These are phyloP conservation scores for Tiliqua scincoides DNA, from an alignment of 2,113 vertebrate genomes.

Conservation along the genomic window DNA sequence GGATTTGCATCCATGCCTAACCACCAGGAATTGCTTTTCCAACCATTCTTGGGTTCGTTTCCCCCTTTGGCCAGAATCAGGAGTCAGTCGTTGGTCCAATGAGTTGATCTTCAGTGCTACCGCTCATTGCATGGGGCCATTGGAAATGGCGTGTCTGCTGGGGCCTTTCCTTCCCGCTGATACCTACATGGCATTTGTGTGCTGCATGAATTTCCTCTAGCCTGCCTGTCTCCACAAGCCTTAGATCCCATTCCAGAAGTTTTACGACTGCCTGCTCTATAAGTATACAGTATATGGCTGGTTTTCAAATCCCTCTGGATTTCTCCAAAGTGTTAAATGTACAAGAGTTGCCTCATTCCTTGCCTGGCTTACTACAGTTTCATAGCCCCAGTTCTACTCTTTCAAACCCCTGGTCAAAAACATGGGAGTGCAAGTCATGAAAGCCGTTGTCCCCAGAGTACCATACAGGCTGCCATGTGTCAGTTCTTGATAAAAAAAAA, in stretches of 20 bases:
- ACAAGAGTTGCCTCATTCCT: constrained; percentile 55
- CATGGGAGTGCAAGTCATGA: constrained; percentile 22
- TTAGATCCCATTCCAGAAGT: constrained; percentile 52
- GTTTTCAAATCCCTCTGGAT: constrained; percentile 51
- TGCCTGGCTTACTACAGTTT: constrained; percentile 35
- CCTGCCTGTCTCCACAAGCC: constrained; percentile 20
- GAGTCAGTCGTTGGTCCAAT: background rate
- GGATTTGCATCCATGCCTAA: too few species aligned
- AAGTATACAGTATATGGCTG: constrained; percentile 41
- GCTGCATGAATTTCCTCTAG: constrained; percentile 21
- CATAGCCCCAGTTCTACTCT: constrained; percentile 33
- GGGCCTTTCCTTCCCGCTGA: constrained; percentile 19
- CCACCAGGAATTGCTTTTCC: too few species aligned
- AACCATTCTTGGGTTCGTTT: too few species aligned
- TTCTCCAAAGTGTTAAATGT: constrained; percentile 42
- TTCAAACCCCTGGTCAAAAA: constrained; percentile 23
- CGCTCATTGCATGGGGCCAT: background rate
- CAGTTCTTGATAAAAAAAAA: constrained; percentile 29
- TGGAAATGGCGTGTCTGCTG: constrained; percentile 29
- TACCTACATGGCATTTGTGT: background rate
- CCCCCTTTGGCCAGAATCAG: background rate
- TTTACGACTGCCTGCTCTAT: constrained; percentile 51
- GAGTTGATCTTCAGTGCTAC: background rate
- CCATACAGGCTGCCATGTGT: background rate
- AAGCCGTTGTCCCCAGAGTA: constrained; percentile 38